Evolutionary conservation across 1,140 invertebrate species (phyloP), one percentile per base, ranked within the genome.

Genomic region (Ostrea edulis): DNA sequence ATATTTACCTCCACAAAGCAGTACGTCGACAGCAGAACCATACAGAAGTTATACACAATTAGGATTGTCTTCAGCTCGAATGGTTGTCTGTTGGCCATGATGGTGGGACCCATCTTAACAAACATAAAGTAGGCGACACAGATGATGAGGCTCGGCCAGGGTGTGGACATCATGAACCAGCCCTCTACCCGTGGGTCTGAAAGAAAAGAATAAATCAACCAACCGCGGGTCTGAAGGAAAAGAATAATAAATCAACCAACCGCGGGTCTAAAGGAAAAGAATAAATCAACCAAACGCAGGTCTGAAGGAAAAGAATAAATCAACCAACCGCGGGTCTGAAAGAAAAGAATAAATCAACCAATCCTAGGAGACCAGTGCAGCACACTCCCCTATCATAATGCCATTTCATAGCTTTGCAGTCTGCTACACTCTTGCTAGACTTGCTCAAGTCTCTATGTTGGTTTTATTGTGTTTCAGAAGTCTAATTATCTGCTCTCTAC

Each of bases 111-210:
- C 84, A 93, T 25, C 85, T 92, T 90, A 9, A 96, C 95, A 58
- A 95, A 90, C 17, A 94, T 89, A 71, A 96, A 91, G 87, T 96
- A 96, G 0, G 90, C 86, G 11, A 94, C 71, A 84, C 95, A 95
- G 84, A 96, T 95, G 8, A 94, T 14, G 7, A 96, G 89, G 65
- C 95, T 95, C 8, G 95, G 95, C 52, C 92, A 90, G 52, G 95
- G 95, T 86, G 94, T 93, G 55, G 94, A 93, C 95, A 96, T 95
- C 92, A 96, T 93, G 82, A 95, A 94, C 95, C 95, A 96, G 88
- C 95, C 94, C n/a, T 94, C 93, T 3, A 95, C 94, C 44, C 96
- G 91, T 0, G 95, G 94, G 93, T 96, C 96, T 96, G 91, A 90
- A 94, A 3, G 14, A 62, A n/a, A n/a, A 62, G 17, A 58, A 20